Base-by-base conservation (phyloP, 2,113 vertebrate genomes). In the Pavo muticus region DNA sequence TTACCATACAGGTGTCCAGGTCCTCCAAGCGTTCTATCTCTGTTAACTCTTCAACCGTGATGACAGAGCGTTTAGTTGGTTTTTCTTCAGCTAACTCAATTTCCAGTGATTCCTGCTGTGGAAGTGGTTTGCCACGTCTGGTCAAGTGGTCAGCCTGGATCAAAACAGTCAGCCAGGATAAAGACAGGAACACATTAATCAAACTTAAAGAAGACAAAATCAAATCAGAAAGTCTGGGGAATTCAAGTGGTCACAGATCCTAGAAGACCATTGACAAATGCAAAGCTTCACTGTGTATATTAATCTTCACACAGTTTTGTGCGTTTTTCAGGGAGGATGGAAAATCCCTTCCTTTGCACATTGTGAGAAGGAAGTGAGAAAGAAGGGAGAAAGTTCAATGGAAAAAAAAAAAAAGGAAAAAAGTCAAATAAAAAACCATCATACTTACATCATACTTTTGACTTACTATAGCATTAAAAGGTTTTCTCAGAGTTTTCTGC, bases 1-100 rank as follows among this genome's bases (percentile, higher is more conserved):
- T 97, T 99, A 99, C 99, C 99, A 99, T 99, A 97, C 99, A 99
- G 2, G 99, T 98, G 80, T 99, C 99, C 73, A 99, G 97, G 52
- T 99, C 99, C 32, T 99, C 99, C 80, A 99, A 96, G 76, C 98
- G 98, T 91, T 99, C 99, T 29, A 98, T 98, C 95, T 99, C 99
- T 19, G 99, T 98, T 39, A 99, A 68, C 74, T 99, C 99, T 37
- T 98, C 98, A 11, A 97, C 95, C 0, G 96, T 97, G 65, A 98
- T 92, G 8, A 98, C 83, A 0, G 98, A 97, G 73, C 98, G 98
- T 91, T 99, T 99, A 4, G 97, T 86, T 3, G 98, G 97, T 90
- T 98, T 99, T 89, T 99, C 98, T 67, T 99, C 99, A 3, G 97
- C 96, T 61, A 97, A 95, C 48, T 99, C 99, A 37, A 98, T 95